Evolutionary conservation across 2,113 vertebrate species (phyloP).

Genomic region (Rhabdornis inornatus): DNA sequence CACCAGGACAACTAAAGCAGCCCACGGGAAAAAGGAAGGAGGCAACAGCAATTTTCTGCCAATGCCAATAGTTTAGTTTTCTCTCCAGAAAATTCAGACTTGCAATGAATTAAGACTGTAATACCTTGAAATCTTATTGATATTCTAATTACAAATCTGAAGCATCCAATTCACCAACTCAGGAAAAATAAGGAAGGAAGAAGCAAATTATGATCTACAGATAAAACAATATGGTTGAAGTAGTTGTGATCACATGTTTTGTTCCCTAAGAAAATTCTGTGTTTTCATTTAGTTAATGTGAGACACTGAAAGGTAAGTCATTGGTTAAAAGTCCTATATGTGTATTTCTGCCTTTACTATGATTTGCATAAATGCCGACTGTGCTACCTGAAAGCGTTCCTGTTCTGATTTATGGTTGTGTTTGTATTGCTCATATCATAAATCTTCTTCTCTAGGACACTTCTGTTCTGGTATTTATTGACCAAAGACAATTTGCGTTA

Average conservation of each 20-base stretch:
- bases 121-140: background rate
- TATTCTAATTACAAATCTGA: background rate
- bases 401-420: slow-evolving; percentile 83
- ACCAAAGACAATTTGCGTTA: slow-evolving; percentile 84
- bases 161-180: background rate
- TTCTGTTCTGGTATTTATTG: slow-evolving; percentile 86
- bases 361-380: slow-evolving; percentile 76
- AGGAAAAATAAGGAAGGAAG: background rate
- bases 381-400: slow-evolving; percentile 75
- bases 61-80: background rate
- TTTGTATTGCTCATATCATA: slow-evolving; percentile 81
- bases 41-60: background rate
- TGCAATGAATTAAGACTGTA: background rate
- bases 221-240: background rate
- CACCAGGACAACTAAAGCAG: background rate
- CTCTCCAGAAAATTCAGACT: background rate
- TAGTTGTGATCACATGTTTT: background rate
- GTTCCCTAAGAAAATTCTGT: background rate
- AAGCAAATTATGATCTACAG: background rate
- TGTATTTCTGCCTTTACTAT: slow-evolving; percentile 20
- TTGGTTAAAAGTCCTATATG: slow-evolving; percentile 27
- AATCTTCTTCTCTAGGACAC: slow-evolving; percentile 85
- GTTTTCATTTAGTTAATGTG: background rate
- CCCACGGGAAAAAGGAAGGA: background rate
- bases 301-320: slow-evolving; percentile 5